These are phyloP conservation scores for Gavialis gangeticus DNA, from an alignment of 2,113 vertebrate species.

Conservation along the genomic window DNA sequence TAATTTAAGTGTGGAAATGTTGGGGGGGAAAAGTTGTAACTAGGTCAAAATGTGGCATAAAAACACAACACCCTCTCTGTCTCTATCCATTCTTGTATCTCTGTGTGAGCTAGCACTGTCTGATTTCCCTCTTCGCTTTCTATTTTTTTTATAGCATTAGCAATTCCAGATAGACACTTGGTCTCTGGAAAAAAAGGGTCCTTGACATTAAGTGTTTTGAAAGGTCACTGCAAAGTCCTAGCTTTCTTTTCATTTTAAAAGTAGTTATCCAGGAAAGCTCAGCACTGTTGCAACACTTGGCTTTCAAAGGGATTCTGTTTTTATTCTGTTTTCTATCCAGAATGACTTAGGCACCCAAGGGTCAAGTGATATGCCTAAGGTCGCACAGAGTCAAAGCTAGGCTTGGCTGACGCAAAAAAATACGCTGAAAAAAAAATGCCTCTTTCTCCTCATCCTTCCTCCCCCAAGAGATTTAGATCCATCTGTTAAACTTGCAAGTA, in stretches of 20 bases:
- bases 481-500: slow-evolving; percentile 21
- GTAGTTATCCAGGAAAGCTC: slow-evolving; percentile 53
- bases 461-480: not conserved
- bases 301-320: slow-evolving; percentile 45
- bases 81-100: not conserved
- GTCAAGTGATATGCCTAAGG: slow-evolving; percentile 45
- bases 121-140: not conserved
- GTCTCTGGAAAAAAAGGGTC: slow-evolving; percentile 38
- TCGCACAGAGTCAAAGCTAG: slow-evolving; percentile 4
- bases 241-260: slow-evolving; percentile 69
- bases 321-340: slow-evolving; percentile 7
- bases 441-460: not conserved
- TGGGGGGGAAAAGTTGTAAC: not conserved
- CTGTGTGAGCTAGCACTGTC: slow-evolving; percentile 13
- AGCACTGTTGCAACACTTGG: slow-evolving; percentile 43
- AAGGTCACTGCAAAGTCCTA: slow-evolving; percentile 64
- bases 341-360: slow-evolving; percentile 35
- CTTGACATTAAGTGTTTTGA: slow-evolving; percentile 59
- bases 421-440: not conserved
- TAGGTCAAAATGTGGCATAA: not conserved
- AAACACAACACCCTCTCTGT: not conserved
- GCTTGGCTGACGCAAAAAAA: not conserved
- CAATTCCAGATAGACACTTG: slow-evolving; percentile 52
- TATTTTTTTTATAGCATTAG: slow-evolving; percentile 47
- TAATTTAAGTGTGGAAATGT: not conserved